Base-by-base conservation (phyloP, 2,888 invertebrate genomes). In the Rotaria sp. region DNA sequence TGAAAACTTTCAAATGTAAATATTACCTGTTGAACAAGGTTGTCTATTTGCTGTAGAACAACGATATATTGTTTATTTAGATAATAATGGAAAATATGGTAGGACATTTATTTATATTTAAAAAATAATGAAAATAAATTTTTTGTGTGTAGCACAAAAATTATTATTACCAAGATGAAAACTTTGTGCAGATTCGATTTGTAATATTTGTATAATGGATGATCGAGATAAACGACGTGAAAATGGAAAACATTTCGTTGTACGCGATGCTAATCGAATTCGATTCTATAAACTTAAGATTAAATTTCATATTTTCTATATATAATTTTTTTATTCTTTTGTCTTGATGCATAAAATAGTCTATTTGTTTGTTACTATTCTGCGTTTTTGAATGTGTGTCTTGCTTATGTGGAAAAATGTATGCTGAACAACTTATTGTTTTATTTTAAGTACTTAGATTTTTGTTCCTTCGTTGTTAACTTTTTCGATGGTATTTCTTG, bases 221-320 rank as follows among this genome's bases (percentile, higher is more conserved):
- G 67, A 67, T 18, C 67, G 67, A 5, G 67, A 35, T 13, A 67
- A 67, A 67, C 24, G 67, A 67, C 67, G 67, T 35, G 67, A 67
- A 67, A 67, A 67, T 35, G 67, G 67, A n/a, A 67, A 67, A 67
- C 67, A 67, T 35, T 13, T 67, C 15, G 67, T 67, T 3, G 67
- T 67, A 67, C 67, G 67, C 15, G 67, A 67, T 67, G 67, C 18
- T 30, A 67, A 67, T 30, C 35, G 35, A 5, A 67, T 67, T 67
- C 67, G 67, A 67, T 67, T 67, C 67, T 67, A 67, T 35, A 67
- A 67, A 67, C 67, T 67, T 35, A 35, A 67, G 67, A 67, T 30
- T 30, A 11, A 35, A 67, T 24, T 4, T 35, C 11, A 67, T 13
- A 35, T 35, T 30, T 67, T 35, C n/a, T 30, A 10, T 59, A 4